Evolutionary conservation across 2,113 vertebrate species (phyloP).

Genomic region (Galbula dea): DNA sequence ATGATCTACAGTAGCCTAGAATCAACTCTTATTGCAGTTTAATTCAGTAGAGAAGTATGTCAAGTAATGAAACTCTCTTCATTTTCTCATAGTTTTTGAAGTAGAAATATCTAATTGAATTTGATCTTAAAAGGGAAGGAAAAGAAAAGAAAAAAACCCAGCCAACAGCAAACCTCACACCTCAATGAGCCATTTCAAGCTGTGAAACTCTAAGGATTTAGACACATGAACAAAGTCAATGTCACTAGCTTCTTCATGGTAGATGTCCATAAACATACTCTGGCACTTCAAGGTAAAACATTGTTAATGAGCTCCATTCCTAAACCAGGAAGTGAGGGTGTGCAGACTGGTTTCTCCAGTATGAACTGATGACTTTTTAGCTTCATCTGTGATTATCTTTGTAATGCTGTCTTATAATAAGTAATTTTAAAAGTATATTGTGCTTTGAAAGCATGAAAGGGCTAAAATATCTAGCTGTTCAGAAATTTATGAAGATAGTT

Average conservation of each 20-base stretch:
- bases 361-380: background rate
- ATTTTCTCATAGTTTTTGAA: constrained; percentile 11
- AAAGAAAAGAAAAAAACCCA: background rate
- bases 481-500: background rate
- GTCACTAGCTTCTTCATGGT: background rate
- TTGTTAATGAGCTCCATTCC: background rate
- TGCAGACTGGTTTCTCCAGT: background rate
- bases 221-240: background rate
- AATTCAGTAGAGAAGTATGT: background rate
- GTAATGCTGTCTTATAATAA: background rate
- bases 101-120: background rate
- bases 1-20: background rate
- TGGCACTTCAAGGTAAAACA: background rate
- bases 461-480: background rate
- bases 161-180: background rate
- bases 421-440: background rate
- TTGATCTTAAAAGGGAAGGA: background rate
- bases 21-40: background rate
- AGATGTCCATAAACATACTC: background rate
- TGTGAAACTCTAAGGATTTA: background rate
- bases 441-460: background rate
- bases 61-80: background rate
- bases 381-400: background rate
- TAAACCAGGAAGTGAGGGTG: background rate
- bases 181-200: background rate